Evolutionary conservation across 2,113 vertebrate species (phyloP).

Genomic region (Chauna torquata): DNA sequence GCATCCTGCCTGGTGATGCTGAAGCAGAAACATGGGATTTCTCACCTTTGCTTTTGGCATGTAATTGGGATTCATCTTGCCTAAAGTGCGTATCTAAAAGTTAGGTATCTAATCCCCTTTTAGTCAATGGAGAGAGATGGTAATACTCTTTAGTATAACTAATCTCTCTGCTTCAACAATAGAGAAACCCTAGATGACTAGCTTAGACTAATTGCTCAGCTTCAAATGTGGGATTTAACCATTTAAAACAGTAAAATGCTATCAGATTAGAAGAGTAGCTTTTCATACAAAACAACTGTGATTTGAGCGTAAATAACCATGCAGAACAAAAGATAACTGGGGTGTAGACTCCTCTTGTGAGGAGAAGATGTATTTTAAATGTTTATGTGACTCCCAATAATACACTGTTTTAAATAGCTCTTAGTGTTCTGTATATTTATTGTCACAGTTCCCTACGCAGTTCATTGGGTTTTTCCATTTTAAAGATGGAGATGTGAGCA

Average conservation of each 20-base stretch:
- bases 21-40: neutral
- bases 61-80: neutral
- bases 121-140: neutral
- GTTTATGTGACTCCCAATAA: neutral
- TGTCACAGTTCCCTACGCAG: neutral
- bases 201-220: conserved; percentile 44
- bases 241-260: conserved; percentile 12
- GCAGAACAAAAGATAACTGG: neutral
- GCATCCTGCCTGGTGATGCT: accelerated
- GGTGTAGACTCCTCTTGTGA: neutral
- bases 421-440: neutral
- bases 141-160: conserved; percentile 51
- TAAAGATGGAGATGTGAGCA: conserved; percentile 23
- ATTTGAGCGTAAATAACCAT: conserved; percentile 4
- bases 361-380: neutral
- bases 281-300: conserved; percentile 33
- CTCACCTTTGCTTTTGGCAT: neutral
- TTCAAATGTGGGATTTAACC: conserved; percentile 47
- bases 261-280: conserved; percentile 43
- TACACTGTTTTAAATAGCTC: neutral
- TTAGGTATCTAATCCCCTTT: conserved; percentile 13
- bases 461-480: conserved; percentile 1
- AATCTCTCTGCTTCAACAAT: conserved; percentile 19
- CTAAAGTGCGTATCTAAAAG: neutral
- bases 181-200: conserved; percentile 24